Conservation (phyloP, 2,113 vertebrate species). For the Colinus virginianus region DNA sequence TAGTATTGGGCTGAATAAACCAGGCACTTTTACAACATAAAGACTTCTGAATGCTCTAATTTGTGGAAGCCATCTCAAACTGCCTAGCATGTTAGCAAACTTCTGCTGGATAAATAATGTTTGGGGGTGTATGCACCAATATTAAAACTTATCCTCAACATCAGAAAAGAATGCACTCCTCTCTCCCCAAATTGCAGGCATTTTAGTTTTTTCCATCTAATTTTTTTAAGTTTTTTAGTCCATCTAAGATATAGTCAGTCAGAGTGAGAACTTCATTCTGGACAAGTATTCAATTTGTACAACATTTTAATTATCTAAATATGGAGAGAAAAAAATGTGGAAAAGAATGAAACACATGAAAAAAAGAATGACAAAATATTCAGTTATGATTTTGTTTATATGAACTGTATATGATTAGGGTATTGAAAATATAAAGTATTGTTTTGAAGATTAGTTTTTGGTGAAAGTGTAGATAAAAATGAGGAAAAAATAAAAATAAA, state of each 20-base stretch:
- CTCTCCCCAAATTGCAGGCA: neutral
- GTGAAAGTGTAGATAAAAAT: fast-evolving
- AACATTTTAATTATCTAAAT: neutral
- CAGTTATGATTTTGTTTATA: neutral
- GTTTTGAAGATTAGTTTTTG: neutral
- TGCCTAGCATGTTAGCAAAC: fast-evolving
- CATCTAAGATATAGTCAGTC: neutral
- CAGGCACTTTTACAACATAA: fast-evolving
- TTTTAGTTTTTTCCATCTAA: fast-evolving
- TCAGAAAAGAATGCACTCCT: neutral
- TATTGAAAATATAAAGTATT: neutral
- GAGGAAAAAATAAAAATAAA: neutral
- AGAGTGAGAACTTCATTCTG: neutral
- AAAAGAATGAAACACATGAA: neutral
- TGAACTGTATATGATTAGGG: neutral
- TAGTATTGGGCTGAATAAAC: fast-evolving
- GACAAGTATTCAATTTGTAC: neutral
- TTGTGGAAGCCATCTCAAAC: neutral
- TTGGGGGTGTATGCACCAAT: fast-evolving
- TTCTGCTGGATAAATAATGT: neutral
- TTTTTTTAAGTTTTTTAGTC: neutral
- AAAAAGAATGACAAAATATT: neutral
- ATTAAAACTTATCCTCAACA: neutral
- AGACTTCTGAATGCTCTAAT: neutral
- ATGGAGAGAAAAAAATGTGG: neutral